Conservation (phyloP, 2,113 vertebrate genomes). For the Triplophysa siluroides region DNA sequence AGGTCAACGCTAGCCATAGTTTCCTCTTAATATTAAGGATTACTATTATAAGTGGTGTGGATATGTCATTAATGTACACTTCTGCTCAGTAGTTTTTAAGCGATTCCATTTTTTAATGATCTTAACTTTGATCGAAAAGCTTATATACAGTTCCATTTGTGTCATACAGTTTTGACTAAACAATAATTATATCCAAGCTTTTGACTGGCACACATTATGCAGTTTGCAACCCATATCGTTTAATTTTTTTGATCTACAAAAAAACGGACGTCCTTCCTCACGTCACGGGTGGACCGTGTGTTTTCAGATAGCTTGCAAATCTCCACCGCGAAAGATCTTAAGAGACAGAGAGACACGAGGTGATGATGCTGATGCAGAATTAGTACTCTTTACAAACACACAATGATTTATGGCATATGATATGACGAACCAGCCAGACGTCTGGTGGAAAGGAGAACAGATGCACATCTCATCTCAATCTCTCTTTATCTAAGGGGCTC, state of each 20-base stretch:
- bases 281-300: background rate
- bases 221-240: background rate
- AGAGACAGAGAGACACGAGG: background rate
- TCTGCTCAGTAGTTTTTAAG: too few species aligned
- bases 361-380: background rate
- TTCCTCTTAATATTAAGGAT: background rate
- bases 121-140: too few species aligned
- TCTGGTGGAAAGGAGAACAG: constrained; percentile 25
- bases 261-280: background rate
- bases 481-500: background rate
- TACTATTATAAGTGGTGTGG: too few species aligned
- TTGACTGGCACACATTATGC: too few species aligned
- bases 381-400: background rate
- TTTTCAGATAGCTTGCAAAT: background rate
- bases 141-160: too few species aligned
- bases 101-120: too few species aligned
- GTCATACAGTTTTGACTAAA: too few species aligned
- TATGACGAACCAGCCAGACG: constrained; percentile 43
- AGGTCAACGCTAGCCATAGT: too few species aligned
- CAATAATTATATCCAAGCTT: too few species aligned
- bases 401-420: constrained; percentile 62
- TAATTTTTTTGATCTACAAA: background rate
- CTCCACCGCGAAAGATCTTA: background rate
- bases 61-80: too few species aligned
- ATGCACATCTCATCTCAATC: constrained; percentile 19